These are phyloP conservation scores for Drosophila pseudotakahashii DNA, from an alignment of 2,888 invertebrate species.

Conservation along the genomic window DNA sequence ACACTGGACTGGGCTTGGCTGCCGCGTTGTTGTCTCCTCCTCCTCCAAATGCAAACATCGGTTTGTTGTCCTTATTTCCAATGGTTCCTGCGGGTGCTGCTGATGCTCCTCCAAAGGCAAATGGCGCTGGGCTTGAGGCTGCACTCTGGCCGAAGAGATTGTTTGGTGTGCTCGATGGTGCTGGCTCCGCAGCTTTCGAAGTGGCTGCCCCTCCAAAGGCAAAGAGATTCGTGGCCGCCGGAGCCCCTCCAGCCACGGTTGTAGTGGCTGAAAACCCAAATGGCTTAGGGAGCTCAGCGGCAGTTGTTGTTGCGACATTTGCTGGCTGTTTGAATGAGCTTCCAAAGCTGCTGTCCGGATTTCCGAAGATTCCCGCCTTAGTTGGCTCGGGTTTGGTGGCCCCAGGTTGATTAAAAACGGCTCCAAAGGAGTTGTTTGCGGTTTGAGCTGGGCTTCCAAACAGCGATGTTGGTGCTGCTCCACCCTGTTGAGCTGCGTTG, in stretches of 20 bases:
- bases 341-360: slow-evolving; percentile 12
- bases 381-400: slow-evolving; percentile 12
- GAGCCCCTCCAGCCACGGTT: neutral
- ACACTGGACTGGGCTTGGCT: slow-evolving; percentile 9
- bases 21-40: slow-evolving; percentile 2
- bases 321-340: slow-evolving; percentile 2
- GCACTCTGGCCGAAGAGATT: slow-evolving; percentile 26
- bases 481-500: neutral
- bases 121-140: slow-evolving; percentile 8
- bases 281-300: slow-evolving; percentile 9
- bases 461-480: slow-evolving; percentile 1
- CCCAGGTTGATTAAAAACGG: slow-evolving; percentile 6
- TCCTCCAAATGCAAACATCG: slow-evolving; percentile 26
- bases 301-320: neutral
- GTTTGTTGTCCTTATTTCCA: slow-evolving; percentile 12
- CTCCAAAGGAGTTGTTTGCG: neutral
- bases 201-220: slow-evolving; percentile 12
- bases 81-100: neutral
- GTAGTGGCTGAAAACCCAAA: slow-evolving; percentile 19
- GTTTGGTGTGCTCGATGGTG: neutral
- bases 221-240: slow-evolving; percentile 31
- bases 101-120: slow-evolving; percentile 19
- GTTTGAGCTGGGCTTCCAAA: neutral
- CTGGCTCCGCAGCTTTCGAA: slow-evolving; percentile 12
- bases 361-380: slow-evolving; percentile 17